Conservation (phyloP, 2,113 vertebrate species). For the Sylvia atricapilla region DNA sequence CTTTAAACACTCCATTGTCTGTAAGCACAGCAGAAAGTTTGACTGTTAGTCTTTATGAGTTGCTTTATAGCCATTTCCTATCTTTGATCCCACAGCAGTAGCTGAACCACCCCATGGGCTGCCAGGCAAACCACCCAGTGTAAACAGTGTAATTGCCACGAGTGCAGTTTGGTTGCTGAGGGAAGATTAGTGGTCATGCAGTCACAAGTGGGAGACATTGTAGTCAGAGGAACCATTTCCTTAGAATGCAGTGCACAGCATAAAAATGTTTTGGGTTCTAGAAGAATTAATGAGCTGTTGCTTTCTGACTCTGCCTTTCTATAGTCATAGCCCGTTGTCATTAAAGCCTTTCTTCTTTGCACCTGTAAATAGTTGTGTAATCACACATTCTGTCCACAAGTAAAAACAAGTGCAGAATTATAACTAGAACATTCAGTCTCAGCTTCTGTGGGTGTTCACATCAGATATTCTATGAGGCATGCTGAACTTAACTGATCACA, state of each 20-base stretch:
- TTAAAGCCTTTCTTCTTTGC: constrained; percentile 17
- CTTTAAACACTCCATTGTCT: not conserved
- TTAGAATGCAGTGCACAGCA: not conserved
- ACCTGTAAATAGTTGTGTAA: constrained; percentile 4
- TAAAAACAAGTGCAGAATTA: constrained; percentile 26
- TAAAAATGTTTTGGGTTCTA: not conserved
- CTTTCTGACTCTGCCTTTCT: constrained; percentile 21
- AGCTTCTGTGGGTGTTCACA: not conserved
- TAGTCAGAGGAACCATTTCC: not conserved
- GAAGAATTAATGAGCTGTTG: not conserved
- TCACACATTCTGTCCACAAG: not conserved
- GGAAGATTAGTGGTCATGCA: constrained; percentile 18
- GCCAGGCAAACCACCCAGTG: not conserved
- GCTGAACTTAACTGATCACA: not conserved
- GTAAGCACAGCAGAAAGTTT: not conserved
- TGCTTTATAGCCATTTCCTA: not conserved
- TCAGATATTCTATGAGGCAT: not conserved
- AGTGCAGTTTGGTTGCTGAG: not conserved
- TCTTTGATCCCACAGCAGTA: not conserved
- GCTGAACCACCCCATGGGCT: not conserved
- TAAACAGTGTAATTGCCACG: not conserved
- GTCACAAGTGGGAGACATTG: not conserved
- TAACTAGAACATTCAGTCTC: not conserved
- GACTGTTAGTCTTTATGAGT: not conserved
- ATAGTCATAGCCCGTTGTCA: not conserved